Conservation (phyloP, 2,113 vertebrate genomes). For the Hystrix brachyura region DNA sequence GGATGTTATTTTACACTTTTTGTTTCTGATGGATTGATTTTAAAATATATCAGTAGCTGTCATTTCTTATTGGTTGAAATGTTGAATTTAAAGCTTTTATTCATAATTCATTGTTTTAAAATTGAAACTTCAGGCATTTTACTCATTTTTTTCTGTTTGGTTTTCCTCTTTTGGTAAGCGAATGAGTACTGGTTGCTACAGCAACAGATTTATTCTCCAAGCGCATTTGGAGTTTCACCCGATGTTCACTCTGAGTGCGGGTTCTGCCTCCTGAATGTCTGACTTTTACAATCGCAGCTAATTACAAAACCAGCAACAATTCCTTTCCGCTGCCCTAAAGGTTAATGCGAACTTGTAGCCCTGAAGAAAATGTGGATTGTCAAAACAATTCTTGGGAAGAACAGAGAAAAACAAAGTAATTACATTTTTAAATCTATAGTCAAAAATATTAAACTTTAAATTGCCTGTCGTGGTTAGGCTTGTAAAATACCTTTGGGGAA, state of each 20-base stretch:
- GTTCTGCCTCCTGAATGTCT: constrained; percentile 59
- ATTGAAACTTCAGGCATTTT: constrained; percentile 53
- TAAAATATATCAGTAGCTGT: neutral
- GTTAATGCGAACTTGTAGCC: constrained; percentile 71
- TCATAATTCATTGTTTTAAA: constrained; percentile 55
- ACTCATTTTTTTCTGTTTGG: constrained; percentile 24
- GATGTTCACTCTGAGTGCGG: constrained; percentile 51
- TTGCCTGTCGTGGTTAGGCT: neutral
- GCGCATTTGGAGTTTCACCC: constrained; percentile 56
- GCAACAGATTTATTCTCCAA: constrained; percentile 69
- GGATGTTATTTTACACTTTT: neutral
- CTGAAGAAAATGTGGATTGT: constrained; percentile 36
- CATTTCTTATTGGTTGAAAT: constrained; percentile 27
- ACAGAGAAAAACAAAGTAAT: constrained; percentile 68
- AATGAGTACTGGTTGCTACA: constrained; percentile 71
- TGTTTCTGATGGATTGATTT: neutral
- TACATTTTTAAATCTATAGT: constrained; percentile 71
- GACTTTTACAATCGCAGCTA: constrained; percentile 68
- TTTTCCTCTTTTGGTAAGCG: constrained; percentile 43
- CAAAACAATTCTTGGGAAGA: constrained; percentile 46
- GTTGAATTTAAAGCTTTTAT: constrained; percentile 53
- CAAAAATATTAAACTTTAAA: constrained; percentile 67
- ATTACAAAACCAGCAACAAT: constrained; percentile 77
- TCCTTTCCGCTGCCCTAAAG: constrained; percentile 74
- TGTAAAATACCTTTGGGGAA: constrained; percentile 38